Conservation (phyloP, 2,797 vertebrate genomes). For the Falco peregrinus region DNA sequence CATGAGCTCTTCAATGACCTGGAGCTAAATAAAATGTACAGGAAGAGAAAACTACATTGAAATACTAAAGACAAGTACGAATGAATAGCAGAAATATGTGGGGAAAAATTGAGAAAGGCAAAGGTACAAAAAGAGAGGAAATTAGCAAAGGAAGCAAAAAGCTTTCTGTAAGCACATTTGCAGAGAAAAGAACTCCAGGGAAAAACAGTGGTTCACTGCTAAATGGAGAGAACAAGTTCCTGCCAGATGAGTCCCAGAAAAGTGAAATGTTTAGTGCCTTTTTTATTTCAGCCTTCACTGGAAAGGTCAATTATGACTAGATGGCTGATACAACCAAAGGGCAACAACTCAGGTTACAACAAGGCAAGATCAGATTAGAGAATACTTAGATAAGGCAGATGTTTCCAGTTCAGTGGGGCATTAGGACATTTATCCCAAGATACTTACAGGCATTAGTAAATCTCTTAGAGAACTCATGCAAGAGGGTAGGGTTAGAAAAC, state of each 20-base stretch:
- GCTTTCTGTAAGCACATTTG: conserved; percentile 57
- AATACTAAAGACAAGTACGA: conserved; percentile 45
- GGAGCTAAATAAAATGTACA: conserved; percentile 67
- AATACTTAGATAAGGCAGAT: neutral
- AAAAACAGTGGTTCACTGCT: conserved; percentile 22
- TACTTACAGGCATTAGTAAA: neutral
- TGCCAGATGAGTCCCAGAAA: conserved; percentile 28
- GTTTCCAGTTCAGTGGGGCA: neutral
- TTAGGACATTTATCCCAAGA: neutral
- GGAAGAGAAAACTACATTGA: conserved; percentile 68
- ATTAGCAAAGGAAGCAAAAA: conserved; percentile 56
- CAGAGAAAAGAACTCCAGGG: conserved; percentile 28
- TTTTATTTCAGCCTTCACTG: conserved; percentile 19
- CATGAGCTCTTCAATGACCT: conserved; percentile 65
- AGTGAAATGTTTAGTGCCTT: conserved; percentile 21
- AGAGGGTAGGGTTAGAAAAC: neutral
- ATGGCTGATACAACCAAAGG: neutral
- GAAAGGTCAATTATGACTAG: conserved; percentile 3
- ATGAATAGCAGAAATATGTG: conserved; percentile 69
- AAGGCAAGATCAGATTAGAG: neutral
- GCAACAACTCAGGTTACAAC: neutral
- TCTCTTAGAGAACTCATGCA: neutral
- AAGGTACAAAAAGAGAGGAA: conserved; percentile 72
- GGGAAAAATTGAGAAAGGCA: conserved; percentile 41
- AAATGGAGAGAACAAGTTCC: neutral